Evolutionary conservation across 2,113 vertebrate genomes (phyloP), one percentile per base, ranked within the genome.

Genomic region (Monarcha castaneiventris): DNA sequence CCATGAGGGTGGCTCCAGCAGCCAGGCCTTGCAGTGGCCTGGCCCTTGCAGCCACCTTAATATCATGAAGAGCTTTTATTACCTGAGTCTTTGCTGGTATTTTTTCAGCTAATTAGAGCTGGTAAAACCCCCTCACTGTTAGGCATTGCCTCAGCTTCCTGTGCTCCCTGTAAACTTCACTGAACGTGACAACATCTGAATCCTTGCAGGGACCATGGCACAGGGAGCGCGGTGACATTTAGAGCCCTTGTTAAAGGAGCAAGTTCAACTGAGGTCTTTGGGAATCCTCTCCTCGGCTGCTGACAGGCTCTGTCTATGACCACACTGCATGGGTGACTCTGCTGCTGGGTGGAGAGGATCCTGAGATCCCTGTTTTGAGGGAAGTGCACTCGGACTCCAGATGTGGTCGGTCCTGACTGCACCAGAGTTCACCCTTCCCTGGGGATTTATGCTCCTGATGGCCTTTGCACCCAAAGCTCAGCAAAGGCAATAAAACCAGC

Each of bases 71-170:
- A 83, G 51, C 52, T 87, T 87, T 89, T 43, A 29, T 41, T 64
- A 82, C 80, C 59, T 93, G 52, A 13, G 19, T 62, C 74, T 95
- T 89, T 96, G 63, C 71, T 93, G 43, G 15, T 19, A n/a, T 94
- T 82, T 84, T 84, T 84, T 73, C 62, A 94, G 64, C 75, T 92
- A 89, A 92, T 96, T 87, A 95, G 83, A 58, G 61, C 35, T 89
- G 73, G 87, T 92, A 49, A 93, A 76, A 55, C 78, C 71, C 72
- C 46, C 43, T 94, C 13, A 16, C 72, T 71, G 61, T 46, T 30
- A 87, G 86, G n/a, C 61, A 84, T 33, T 83, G 79, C 41, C 68
- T 61, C 61, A 52, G 81, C 63, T 87, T 87, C 68, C 68, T n/a
- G 35, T 59, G 46, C 75, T 89, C 82, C 62, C 74, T 90, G 27